A percentile compares a stretch with the other conserved stretches of the same genome.
phyloP scores from a whole-genome alignment of 2,113 vertebrate genomes.

The Grallaria varia region DNA sequence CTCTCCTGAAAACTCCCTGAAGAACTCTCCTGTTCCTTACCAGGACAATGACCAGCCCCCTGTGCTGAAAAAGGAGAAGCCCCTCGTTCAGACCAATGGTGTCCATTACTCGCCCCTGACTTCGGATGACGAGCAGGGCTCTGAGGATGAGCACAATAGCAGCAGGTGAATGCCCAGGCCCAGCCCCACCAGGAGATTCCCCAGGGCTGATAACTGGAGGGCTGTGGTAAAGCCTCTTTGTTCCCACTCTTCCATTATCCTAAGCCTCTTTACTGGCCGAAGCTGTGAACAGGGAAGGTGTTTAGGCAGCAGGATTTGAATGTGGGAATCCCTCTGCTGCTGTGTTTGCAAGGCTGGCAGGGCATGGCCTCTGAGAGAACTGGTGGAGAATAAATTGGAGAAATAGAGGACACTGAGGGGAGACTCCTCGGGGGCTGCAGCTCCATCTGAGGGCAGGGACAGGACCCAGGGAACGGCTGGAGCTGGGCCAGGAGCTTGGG shows the following conservation, averaged over 20 bases:
- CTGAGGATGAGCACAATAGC: slow-evolving; percentile 78
- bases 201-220: neutral
- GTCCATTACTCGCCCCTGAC: slow-evolving; percentile 81
- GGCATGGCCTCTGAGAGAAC: neutral
- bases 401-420: neutral
- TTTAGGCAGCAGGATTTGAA: neutral
- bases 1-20: slow-evolving; percentile 92
- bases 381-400: neutral
- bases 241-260: neutral
- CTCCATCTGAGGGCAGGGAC: neutral
- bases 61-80: slow-evolving; percentile 91
- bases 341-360: neutral
- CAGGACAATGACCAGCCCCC: slow-evolving; percentile 93
- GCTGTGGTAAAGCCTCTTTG: neutral
- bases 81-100: slow-evolving; percentile 77
- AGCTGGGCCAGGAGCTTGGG: neutral
- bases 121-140: slow-evolving; percentile 79
- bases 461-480: neutral
- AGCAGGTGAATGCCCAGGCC: slow-evolving; percentile 56
- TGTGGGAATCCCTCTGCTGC: neutral
- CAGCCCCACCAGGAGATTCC: neutral
- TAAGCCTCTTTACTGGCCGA: neutral
- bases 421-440: neutral
- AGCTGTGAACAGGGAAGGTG: neutral
- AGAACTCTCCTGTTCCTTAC: slow-evolving; percentile 83